These are phyloP conservation scores for Xyrichtys novacula DNA, from an alignment of 2,797 vertebrate genomes.

Conservation along the genomic window DNA sequence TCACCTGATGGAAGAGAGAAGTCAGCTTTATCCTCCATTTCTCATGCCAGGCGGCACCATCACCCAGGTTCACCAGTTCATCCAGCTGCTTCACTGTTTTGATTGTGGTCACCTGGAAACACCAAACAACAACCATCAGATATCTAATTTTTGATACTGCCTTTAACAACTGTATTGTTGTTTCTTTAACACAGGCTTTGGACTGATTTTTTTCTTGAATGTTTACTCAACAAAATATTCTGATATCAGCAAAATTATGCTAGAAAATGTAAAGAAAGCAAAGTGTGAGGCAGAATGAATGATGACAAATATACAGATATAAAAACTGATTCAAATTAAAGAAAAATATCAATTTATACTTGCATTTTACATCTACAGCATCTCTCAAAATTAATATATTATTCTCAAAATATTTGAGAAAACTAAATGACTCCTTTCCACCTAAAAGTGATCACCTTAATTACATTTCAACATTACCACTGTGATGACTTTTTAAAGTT, in stretches of 20 bases:
- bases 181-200: not conserved
- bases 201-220: not conserved
- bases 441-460: not conserved
- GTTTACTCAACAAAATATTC: not conserved
- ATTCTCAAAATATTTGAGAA: not conserved
- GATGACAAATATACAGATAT: not conserved
- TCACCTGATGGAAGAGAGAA: conserved; percentile 92
- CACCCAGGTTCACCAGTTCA: conserved; percentile 92
- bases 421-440: not conserved
- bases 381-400: too few relatives aligned
- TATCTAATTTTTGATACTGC: not conserved
- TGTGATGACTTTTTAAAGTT: not conserved
- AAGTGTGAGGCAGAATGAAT: too few relatives aligned
- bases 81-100: conserved; percentile 96
- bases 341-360: too few relatives aligned
- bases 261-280: not conserved
- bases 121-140: not conserved
- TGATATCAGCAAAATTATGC: not conserved
- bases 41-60: conserved; percentile 90
- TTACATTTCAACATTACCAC: not conserved
- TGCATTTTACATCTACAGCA: too few relatives aligned
- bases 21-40: conserved; percentile 92
- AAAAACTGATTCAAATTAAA: too few relatives aligned
- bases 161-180: not conserved
- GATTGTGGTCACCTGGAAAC: conserved; percentile 93